phyloP scores from a whole-genome alignment of 2,888 invertebrate species.

The Esperia sulphurella region DNA sequence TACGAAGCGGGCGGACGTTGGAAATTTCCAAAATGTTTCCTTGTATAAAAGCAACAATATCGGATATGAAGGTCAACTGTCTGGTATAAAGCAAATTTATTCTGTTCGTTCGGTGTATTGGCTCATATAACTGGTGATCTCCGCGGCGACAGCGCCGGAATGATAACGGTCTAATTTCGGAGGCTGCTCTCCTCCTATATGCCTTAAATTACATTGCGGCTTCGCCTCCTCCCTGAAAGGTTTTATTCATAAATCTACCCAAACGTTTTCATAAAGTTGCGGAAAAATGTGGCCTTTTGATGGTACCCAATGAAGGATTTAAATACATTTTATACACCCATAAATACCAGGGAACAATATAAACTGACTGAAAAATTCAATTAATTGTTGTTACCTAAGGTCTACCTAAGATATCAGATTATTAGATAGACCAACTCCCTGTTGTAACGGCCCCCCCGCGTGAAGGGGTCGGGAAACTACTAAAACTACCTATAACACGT shows the following conservation, averaged over 20 bases:
- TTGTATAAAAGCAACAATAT: conserved; percentile 68
- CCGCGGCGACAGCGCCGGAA: conserved; percentile 67
- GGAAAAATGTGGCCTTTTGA: conserved; percentile 59
- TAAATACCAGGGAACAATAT: too few relatives aligned
- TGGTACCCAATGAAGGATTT: conserved; percentile 44
- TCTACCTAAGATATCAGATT: too few relatives aligned
- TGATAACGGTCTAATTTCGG: conserved; percentile 76
- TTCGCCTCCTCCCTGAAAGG: conserved; percentile 71
- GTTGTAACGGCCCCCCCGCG: too few relatives aligned
- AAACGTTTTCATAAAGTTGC: conserved; percentile 72
- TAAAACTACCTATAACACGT: too few relatives aligned
- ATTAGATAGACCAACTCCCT: too few relatives aligned
- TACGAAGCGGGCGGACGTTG: conserved; percentile 41
- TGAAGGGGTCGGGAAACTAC: too few relatives aligned
- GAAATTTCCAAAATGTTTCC: conserved; percentile 58
- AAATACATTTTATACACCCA: conserved; percentile 25
- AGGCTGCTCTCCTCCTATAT: conserved; percentile 60
- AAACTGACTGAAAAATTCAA: too few relatives aligned
- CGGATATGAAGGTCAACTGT: conserved; percentile 73
- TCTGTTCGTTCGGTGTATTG: conserved; percentile 73
- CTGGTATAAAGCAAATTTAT: conserved; percentile 75
- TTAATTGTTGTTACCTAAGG: too few relatives aligned
- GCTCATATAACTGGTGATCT: conserved; percentile 75
- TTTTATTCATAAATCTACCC: conserved; percentile 77
- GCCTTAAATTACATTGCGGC: conserved; percentile 72